Base-by-base conservation (phyloP, 2,888 invertebrate genomes). In the Thera obeliscata region DNA sequence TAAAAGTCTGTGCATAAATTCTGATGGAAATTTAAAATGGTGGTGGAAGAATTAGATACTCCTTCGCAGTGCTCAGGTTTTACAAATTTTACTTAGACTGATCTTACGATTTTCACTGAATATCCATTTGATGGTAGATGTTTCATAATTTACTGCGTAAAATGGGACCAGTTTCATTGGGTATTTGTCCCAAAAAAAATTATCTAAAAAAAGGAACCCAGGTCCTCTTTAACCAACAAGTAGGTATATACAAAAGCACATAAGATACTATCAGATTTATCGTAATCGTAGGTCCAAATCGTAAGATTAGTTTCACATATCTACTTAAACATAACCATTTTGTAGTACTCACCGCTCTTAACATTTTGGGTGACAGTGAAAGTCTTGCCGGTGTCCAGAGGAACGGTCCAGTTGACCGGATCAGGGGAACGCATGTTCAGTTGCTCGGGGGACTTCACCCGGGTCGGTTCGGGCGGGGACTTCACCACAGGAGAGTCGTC, bases 351-450 rank as follows among this genome's bases (percentile, higher is more conserved):
- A 93, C 93, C 93, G 87, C 88, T 92, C 87, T 96, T 96, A 80
- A 98, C 97, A 93, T 98, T 98, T 94, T 98, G 98, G 71, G 98
- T 98, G 79, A 98, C 98, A 54, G 98, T 98, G 91, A 98, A 98
- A 52, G 97, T 98, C 94, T 98, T 98, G 80, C 98, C 98, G 76
- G 98, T 98, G 90, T 98, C 98, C 83, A 98, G 94, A 64, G 98
- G 98, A 70, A 98, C 98, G 61, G 98, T 98, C 98, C 98, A 98
- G 91, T 98, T 98, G 81, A 98, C 98, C 61, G 98, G 98, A 91
- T 98, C 98, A 11, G 98, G 98, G 33, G 98, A 98, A 77, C 97
- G 95, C 96, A 98, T 97, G 86, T 98, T 96, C 91, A 98, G 97
- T 88, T 98, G 97, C 86, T 98, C 98, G 0, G 98, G 98, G 9